Percentiles rank a stretch among this genome's conserved stretches.
These are phyloP conservation scores for Ligdia adustata DNA, from an alignment of 2,888 invertebrate genomes.

Conservation along the genomic window DNA sequence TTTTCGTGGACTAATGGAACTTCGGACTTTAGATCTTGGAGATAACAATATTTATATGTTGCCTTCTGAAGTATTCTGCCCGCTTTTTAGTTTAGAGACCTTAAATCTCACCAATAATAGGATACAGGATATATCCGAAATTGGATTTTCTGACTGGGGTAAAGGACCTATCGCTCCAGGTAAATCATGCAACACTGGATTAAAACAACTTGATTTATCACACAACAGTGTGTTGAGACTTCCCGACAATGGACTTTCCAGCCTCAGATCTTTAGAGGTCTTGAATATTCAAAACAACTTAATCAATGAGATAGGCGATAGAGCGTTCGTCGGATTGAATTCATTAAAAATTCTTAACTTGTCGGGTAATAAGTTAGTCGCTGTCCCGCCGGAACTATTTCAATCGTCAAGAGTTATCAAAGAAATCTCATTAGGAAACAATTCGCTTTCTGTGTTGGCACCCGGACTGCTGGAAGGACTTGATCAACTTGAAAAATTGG, in stretches of 20 bases:
- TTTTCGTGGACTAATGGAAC: conserved; percentile 87
- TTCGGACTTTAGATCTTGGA: conserved; percentile 87
- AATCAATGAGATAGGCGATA: conserved; percentile 89
- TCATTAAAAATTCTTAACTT: conserved; percentile 89
- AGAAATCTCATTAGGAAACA: conserved; percentile 90
- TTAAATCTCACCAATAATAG: conserved; percentile 91
- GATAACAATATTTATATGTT: conserved; percentile 91
- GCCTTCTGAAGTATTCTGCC: conserved; percentile 89
- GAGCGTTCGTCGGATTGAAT: conserved; percentile 88
- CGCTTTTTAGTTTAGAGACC: conserved; percentile 86
- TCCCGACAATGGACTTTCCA: conserved; percentile 88
- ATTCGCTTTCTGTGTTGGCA: conserved; percentile 90
- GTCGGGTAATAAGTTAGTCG: conserved; percentile 91
- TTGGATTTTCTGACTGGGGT: conserved; percentile 91
- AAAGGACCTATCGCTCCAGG: conserved; percentile 87
- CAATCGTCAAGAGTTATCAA: conserved; percentile 87
- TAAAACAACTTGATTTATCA: conserved; percentile 89
- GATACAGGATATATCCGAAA: conserved; percentile 89
- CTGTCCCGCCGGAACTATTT: conserved; percentile 91
- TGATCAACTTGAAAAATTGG: conserved; percentile 88
- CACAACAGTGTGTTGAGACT: conserved; percentile 88
- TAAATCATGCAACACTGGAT: conserved; percentile 87
- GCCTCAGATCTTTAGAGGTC: conserved; percentile 87
- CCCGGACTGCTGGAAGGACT: conserved; percentile 90
- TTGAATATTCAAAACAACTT: conserved; percentile 91